Base-by-base conservation (phyloP, 2,888 invertebrate genomes). In the Globia sparganii region DNA sequence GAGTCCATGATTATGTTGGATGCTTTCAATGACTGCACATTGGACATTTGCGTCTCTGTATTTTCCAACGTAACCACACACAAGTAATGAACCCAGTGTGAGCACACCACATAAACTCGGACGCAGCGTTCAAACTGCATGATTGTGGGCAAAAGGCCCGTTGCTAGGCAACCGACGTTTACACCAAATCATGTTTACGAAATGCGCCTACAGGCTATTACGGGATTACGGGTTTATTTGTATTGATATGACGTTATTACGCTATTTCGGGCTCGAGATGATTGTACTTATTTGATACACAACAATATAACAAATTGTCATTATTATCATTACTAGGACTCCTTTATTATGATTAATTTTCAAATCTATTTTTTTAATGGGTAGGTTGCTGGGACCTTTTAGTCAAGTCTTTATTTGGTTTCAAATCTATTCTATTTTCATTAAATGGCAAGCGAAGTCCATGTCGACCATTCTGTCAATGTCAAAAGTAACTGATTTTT, bases 91-190 rank as follows among this genome's bases (percentile, higher is more conserved):
- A 73, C 53, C 71, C 75, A 82, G 75, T 87, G 81, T 76, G 68
- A 67, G 86, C 70, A 71, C 73, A 70, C 68, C 77, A 71, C 68
- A 80, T 84, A 84, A 78, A 81, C 71, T 81, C 74, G 88, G 85
- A 86, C 85, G 77, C 75, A 78, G 73, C 78, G 86, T 91, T 83
- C 83, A 88, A 90, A 91, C 74, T 83, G 82, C 75, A 77, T 78
- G 64, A 86, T 85, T 86, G 86, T 77, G 82, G 72, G 71, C 66
- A 74, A 85, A 80, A 72, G 69, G 59, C 34, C 69, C 71, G 88
- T 90, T 86, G 87, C 90, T 77, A 74, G 79, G 89, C 87, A 87
- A 89, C 89, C 75, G 77, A 40, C 62, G 72, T 66, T 81, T 79
- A 81, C 80, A 77, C 77, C 83, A 84, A 81, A 87, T 77, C 84